Conservation (phyloP, 2,888 invertebrate species). For the Acleris emargana region DNA sequence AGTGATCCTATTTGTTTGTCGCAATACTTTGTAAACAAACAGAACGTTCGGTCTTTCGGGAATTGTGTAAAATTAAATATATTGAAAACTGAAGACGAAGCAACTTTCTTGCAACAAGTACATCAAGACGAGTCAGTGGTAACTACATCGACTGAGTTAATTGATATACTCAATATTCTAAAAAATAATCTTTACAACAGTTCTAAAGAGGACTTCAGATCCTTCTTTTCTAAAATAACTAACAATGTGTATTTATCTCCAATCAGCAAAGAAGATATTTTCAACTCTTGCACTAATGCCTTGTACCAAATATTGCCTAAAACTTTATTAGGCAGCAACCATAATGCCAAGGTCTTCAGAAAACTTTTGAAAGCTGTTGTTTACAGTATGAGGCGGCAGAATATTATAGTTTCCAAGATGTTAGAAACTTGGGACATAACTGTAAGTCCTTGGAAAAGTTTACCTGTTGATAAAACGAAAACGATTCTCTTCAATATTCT, state of each 20-base stretch:
- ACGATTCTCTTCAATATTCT: conserved; percentile 52
- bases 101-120: conserved; percentile 48
- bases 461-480: conserved; percentile 39
- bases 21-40: conserved; percentile 69
- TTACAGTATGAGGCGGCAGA: conserved; percentile 71
- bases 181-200: conserved; percentile 54
- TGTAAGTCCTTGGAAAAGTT: conserved; percentile 54
- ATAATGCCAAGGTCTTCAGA: conserved; percentile 64
- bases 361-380: conserved; percentile 55
- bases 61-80: conserved; percentile 59
- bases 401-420: conserved; percentile 53
- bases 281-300: conserved; percentile 53
- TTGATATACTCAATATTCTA: conserved; percentile 48
- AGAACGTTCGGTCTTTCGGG: conserved; percentile 66
- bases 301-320: conserved; percentile 63
- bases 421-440: conserved; percentile 63
- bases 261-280: conserved; percentile 59
- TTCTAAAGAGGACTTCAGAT: conserved; percentile 61
- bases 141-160: conserved; percentile 50
- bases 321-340: conserved; percentile 57
- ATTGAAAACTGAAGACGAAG: conserved; percentile 50
- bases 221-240: conserved; percentile 49
- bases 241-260: conserved; percentile 44
- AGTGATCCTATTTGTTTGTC: conserved; percentile 58
- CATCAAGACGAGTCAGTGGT: conserved; percentile 50